phyloP scores from a whole-genome alignment of 2,113 vertebrate genomes.

The Calidris pygmaea region DNA sequence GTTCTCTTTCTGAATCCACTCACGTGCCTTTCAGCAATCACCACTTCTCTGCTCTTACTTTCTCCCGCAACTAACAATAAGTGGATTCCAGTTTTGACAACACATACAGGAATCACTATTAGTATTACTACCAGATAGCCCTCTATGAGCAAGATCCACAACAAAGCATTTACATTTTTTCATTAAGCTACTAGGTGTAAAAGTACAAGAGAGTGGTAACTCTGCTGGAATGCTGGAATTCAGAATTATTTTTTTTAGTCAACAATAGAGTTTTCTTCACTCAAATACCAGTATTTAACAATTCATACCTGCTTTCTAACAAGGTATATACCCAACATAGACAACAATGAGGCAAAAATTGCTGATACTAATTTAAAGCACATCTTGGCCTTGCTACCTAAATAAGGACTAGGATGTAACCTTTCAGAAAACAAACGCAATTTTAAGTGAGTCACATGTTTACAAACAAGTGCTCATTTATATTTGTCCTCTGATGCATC shows the following conservation, averaged over 20 bases:
- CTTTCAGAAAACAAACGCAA: not conserved
- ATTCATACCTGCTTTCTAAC: not conserved
- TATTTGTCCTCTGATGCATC: slow-evolving; percentile 19
- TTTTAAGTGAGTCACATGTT: not conserved
- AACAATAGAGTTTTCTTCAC: not conserved
- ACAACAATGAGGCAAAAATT: not conserved
- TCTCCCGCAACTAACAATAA: not conserved
- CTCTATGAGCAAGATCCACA: not conserved
- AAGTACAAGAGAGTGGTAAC: not conserved
- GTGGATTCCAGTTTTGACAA: not conserved
- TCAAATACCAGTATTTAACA: not conserved
- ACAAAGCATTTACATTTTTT: not conserved
- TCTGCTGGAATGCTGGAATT: not conserved
- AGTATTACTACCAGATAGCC: not conserved
- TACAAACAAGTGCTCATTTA: not conserved
- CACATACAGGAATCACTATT: not conserved
- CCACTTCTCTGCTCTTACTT: not conserved
- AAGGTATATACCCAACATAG: not conserved
- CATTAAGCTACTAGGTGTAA: not conserved
- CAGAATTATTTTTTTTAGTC: not conserved
- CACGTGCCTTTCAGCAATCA: not conserved
- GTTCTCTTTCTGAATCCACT: not conserved
- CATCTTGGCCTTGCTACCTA: not conserved
- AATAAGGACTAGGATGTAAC: not conserved
- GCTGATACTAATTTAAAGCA: not conserved